Conservation (phyloP, 2,113 vertebrate species). For the Melierax canorus region DNA sequence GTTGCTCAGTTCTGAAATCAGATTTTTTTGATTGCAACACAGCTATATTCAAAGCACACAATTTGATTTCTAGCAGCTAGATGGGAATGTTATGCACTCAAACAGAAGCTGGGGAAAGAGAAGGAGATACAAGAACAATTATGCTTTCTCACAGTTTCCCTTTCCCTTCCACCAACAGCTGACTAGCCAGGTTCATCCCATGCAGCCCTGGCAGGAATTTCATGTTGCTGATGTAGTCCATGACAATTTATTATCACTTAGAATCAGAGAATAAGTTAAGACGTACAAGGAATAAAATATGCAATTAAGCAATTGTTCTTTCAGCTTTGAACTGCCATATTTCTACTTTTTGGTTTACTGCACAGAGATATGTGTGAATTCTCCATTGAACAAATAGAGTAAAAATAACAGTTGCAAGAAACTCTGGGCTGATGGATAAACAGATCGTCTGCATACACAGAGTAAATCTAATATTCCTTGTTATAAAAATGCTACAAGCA, state of each 20-base stretch:
- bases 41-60: not conserved
- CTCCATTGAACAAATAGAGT: not conserved
- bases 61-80: not conserved
- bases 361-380: not conserved
- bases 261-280: not conserved
- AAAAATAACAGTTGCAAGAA: not conserved
- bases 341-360: not conserved
- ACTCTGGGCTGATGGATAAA: not conserved
- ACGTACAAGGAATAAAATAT: not conserved
- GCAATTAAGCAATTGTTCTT: not conserved
- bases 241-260: not conserved
- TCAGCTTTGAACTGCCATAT: not conserved
- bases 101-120: not conserved
- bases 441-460: not conserved
- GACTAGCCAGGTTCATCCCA: not conserved
- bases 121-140: not conserved
- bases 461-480: not conserved
- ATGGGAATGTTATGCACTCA: not conserved
- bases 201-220: not conserved
- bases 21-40: not conserved
- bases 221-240: not conserved
- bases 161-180: not conserved
- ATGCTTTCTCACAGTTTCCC: not conserved
- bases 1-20: not conserved
- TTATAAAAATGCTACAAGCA: not conserved